These are phyloP conservation scores for Paracanthobrama guichenoti DNA, from an alignment of 2,113 vertebrate genomes.

Conservation along the genomic window DNA sequence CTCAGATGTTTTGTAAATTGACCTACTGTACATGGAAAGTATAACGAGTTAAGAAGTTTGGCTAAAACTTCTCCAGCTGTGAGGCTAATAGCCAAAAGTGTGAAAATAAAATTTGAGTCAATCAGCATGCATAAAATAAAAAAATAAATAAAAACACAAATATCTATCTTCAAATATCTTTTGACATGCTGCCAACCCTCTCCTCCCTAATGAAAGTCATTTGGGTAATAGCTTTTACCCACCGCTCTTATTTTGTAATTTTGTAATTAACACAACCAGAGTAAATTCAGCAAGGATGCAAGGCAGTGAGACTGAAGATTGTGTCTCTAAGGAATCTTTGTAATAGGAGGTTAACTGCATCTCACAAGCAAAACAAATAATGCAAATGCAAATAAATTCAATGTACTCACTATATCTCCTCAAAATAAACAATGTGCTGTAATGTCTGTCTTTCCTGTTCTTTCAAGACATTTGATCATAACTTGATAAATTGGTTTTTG, in stretches of 20 bases:
- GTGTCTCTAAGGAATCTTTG: not conserved
- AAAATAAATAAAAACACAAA: too few species aligned
- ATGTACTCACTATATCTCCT: not conserved
- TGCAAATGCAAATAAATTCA: not conserved
- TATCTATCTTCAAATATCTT: not conserved
- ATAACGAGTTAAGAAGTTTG: not conserved
- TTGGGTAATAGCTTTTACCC: not conserved
- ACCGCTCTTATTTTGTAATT: not conserved
- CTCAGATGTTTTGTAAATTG: not conserved
- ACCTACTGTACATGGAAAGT: not conserved
- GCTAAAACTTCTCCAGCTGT: not conserved
- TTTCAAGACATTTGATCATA: not conserved
- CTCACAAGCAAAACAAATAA: not conserved
- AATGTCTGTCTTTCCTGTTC: not conserved
- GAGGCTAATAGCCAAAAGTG: not conserved
- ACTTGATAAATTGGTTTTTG: not conserved
- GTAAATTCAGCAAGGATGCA: not conserved
- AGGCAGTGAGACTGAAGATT: not conserved
- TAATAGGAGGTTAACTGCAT: not conserved
- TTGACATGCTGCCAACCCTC: not conserved
- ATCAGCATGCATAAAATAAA: not conserved
- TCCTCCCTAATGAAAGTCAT: not conserved
- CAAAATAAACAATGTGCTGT: not conserved
- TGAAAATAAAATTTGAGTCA: not conserved
- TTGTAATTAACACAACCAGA: not conserved